Base-by-base conservation (phyloP, 2,113 vertebrate species). In the Pardalotus punctatus region DNA sequence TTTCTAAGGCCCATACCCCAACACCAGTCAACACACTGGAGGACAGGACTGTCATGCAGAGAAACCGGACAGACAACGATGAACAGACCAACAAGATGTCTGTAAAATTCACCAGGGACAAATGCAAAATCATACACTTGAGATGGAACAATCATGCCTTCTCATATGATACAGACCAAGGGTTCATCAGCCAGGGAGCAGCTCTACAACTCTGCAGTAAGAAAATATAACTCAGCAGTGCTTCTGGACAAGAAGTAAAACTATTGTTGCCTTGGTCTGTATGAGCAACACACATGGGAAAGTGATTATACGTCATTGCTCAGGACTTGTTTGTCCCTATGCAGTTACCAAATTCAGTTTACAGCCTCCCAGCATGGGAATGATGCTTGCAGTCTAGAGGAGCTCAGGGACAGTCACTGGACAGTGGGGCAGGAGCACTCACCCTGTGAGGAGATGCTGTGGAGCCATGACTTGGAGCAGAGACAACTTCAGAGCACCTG, bases 241-340 rank as follows among this genome's bases (percentile, higher is more conserved):
- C 48, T 31, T 47, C 14, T 14, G 2, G 9, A 36, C 5, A 70
- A 16, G 10, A 77, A 3, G 4, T 43, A 62, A 61, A 16, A 38
- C 15, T 56, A 7, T 21, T 1, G 0, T 33, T 61, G 3, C 31
- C 23, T 54, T 60, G 12, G 16, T 3, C 21, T 72, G 3, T 21
- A 31, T 31, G 5, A 72, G 48, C 14, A 65, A 4, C 13, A 48
- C 12, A 70, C 4, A 29, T 0, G 1, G 2, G 5, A 12, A 82
- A 60, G 8, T 16, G 1, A 45, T 79, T 51, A 40, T 14, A 33
- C 4, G 2, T 8, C 24, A 24, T 43, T 58, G 5, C 6, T 65
- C 36, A 33, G 29, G 19, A 43, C 38, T 53, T 86, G 1, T 42
- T 61, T 62, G 27, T 56, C 14, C 5, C 23, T 58, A 7, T 7